Evolutionary conservation across 2,888 invertebrate species (phyloP).

Genomic region (Campoletis raptor): DNA sequence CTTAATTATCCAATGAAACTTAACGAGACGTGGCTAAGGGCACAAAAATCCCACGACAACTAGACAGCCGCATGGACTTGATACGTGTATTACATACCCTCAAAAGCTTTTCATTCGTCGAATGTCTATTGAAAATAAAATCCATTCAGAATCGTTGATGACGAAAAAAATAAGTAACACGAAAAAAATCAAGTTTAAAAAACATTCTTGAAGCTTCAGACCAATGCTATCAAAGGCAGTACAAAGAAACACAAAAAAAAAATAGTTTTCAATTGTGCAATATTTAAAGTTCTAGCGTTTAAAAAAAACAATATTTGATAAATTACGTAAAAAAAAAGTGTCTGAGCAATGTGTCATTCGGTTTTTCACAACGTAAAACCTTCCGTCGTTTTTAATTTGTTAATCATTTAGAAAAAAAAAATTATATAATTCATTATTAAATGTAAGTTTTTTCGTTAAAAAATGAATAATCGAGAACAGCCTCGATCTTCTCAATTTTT

Average conservation of each 20-base stretch:
- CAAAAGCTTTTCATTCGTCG: constrained; percentile 45
- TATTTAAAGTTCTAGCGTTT: neutral
- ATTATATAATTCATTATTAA: neutral
- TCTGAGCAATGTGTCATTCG: neutral
- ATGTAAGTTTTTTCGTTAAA: neutral
- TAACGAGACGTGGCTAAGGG: constrained; percentile 66
- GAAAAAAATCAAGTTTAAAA: neutral
- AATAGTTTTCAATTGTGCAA: neutral
- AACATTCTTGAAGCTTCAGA: neutral
- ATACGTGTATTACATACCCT: constrained; percentile 24
- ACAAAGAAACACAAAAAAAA: neutral
- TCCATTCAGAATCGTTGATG: constrained; percentile 14
- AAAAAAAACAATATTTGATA: neutral
- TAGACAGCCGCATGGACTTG: constrained; percentile 26
- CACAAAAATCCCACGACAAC: constrained; percentile 68
- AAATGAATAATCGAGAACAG: too few species aligned
- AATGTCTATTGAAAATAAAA: constrained; percentile 26
- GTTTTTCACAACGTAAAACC: neutral
- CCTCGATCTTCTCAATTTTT: neutral
- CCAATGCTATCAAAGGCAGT: neutral
- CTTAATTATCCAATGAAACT: constrained; percentile 69
- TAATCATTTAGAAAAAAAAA: neutral
- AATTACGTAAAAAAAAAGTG: neutral
- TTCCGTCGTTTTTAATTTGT: neutral
- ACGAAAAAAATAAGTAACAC: constrained; percentile 4